Evolutionary conservation across 2,113 vertebrate genomes (phyloP).

Genomic region (Lophotis ruficrista): DNA sequence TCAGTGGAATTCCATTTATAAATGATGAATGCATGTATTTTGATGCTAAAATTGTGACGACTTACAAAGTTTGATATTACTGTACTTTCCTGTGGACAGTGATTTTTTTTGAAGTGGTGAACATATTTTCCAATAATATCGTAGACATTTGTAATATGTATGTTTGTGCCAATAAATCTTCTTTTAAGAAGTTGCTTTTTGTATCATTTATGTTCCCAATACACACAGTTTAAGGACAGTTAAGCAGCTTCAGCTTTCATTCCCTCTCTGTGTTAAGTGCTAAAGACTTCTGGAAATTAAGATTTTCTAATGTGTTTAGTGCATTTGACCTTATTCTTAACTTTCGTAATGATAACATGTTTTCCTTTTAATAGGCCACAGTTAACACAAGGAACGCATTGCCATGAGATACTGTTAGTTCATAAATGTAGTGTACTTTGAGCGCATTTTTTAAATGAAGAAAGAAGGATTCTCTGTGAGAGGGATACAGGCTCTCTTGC

Average conservation of each 20-base stretch:
- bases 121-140: conserved; percentile 48
- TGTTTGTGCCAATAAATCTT: conserved; percentile 70
- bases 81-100: conserved; percentile 51
- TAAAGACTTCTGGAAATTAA: not conserved
- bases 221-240: not conserved
- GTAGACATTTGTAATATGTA: conserved; percentile 51
- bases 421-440: not conserved
- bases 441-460: not conserved
- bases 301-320: not conserved
- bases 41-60: conserved; percentile 61
- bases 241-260: not conserved
- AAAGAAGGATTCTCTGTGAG: not conserved
- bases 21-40: conserved; percentile 66
- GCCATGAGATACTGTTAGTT: not conserved
- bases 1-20: conserved; percentile 60
- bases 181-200: conserved; percentile 48
- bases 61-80: conserved; percentile 50
- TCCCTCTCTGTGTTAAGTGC: not conserved
- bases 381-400: not conserved
- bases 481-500: not conserved
- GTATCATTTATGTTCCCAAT: not conserved
- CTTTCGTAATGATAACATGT: not conserved
- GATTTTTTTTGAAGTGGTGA: conserved; percentile 51
- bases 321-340: not conserved
- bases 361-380: not conserved